Base-by-base conservation (phyloP, 2,888 invertebrate genomes). In the Agonopterix heracliana region DNA sequence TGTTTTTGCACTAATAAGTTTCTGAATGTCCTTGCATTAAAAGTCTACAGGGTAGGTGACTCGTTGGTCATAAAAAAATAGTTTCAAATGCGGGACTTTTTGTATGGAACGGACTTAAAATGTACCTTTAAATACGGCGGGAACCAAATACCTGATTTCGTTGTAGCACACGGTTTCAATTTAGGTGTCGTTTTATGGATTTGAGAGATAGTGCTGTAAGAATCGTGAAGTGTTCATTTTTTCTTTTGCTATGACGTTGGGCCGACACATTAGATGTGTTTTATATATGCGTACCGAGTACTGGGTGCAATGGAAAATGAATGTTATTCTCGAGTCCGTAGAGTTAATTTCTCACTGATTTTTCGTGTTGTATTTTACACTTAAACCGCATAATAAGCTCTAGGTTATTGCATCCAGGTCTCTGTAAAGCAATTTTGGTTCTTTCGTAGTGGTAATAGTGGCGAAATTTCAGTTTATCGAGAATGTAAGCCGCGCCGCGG, bases 391-490 rank as follows among this genome's bases (percentile, higher is more conserved):
- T 26, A 26, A 26, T 26, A 26, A 26, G 26, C 26, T 26, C 26
- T 26, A 5, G 26, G 5, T 26, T 26, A 7, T 26, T 26, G 26
- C 26, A 26, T 26, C 26, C 26, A 26, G 44, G 44, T 26, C 44
- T n/a, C n/a, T 1, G 48, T 47, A 47, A 35, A 17, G 46, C 57
- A 57, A 61, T 61, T 63, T 61, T 62, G 61, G 67, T 63, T 59
- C 57, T 61, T 67, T 60, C 60, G 57, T 63, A 66, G 65, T 59
- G 58, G 60, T 62, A 60, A 59, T 71, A 68, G 69, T 64, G 66
- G 11, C 12, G 41, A 78, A 78, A 75, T 76, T 78, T 77, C 68
- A 68, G 77, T 78, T 74, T 53, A 55, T 63, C 55, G 61, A 59
- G 64, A 64, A 65, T 66, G 62, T 65, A 62, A 58, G 61, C 17